These are phyloP conservation scores for Mesorhabditis sp. DNA, from an alignment of 2,888 invertebrate species.

Conservation along the genomic window DNA sequence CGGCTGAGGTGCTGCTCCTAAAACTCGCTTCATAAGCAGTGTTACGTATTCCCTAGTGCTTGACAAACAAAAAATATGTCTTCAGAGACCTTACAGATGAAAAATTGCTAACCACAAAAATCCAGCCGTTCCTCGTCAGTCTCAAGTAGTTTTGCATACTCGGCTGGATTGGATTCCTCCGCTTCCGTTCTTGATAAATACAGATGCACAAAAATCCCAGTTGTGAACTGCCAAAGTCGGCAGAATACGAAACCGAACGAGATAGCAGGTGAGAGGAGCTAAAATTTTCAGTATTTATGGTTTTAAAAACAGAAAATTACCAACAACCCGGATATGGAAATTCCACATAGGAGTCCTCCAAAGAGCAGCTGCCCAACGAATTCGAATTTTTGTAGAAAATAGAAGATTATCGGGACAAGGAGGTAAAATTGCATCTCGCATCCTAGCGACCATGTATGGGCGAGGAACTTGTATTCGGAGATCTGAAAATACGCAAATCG, in stretches of 20 bases:
- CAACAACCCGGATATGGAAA: not conserved
- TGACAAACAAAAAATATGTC: too few relatives aligned
- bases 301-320: not conserved
- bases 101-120: too few relatives aligned
- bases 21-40: too few relatives aligned
- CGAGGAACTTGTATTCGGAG: slow-evolving; percentile 4
- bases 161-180: too few relatives aligned
- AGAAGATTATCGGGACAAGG: slow-evolving; percentile 5
- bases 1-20: too few relatives aligned
- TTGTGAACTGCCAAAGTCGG: slow-evolving; percentile 8
- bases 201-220: not conserved
- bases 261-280: not conserved
- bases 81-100: too few relatives aligned
- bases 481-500: not conserved
- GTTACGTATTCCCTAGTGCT: too few relatives aligned
- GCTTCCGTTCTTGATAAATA: not conserved
- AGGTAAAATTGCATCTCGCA: slow-evolving; percentile 9
- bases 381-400: not conserved
- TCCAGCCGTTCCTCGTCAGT: too few relatives aligned
- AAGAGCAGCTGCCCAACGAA: not conserved
- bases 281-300: not conserved
- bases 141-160: too few relatives aligned
- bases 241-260: not conserved
- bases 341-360: not conserved
- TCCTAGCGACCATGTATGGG: slow-evolving; percentile 3